Base-by-base conservation (phyloP, 2,797 vertebrate genomes). In the Chaenodraco wilsoni region DNA sequence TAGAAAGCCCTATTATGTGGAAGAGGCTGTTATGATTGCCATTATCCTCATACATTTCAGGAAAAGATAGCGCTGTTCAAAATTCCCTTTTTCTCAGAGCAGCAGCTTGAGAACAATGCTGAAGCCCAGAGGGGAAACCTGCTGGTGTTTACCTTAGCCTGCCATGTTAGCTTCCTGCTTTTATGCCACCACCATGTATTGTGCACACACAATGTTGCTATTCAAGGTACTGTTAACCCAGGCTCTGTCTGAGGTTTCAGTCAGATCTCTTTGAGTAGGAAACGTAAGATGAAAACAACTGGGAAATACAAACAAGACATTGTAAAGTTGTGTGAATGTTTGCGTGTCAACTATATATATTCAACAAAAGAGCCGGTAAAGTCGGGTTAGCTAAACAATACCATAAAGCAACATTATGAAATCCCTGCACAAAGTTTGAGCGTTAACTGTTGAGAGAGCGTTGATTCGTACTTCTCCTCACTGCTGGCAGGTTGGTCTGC, bases 101-200 rank as follows among this genome's bases (percentile, higher is more conserved):
- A 41, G 62, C 60, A 50, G 78, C 73, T 74, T 43, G 61, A 60
- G 78, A 88, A 88, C 89, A 90, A 91, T 88, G 63, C 66, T 70
- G 54, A 45, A 77, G 83, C 50, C 23, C 68, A 51, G 33, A 70
- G 68, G 69, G 90, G 82, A 89, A 93, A 79, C 81, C 5, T 55
- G 14, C 58, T 21, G 70, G 21, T 90, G 87, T 92, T 93, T 91
- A 91, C 85, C 73, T 90, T 85, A 27, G 69, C 77, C 74, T 14
- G 46, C 76, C 44, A 64, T 89, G 87, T 87, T 87, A 81, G 71
- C 84, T 92, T 94, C 92, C 93, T 94, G 90, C 88, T 88, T 90
- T 93, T 92, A 90, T 93, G 78, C 82, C 83, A 72, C 45, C 3
- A 74, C 71, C 66, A 7, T 74, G 55, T 58, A 93, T 94, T 94